Percentiles rank a stretch among this genome's conserved stretches.
Conservation (phyloP, 1,140 invertebrate species). For the Ceratoteleas bidentatus region DNA sequence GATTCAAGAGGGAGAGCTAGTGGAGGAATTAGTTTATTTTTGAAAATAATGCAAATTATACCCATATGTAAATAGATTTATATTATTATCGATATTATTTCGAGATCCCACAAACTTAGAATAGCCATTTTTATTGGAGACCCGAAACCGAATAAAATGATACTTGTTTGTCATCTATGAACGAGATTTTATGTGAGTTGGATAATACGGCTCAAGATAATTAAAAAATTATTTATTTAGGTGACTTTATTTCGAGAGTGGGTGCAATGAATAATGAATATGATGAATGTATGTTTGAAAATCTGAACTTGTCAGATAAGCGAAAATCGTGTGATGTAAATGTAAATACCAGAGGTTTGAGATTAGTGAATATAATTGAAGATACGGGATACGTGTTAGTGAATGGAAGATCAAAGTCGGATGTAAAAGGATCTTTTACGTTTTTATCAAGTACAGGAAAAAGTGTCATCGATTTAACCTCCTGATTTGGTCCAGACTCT, state of each 20-base stretch:
- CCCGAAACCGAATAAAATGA: slow-evolving; percentile 3
- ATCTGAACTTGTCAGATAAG: not conserved
- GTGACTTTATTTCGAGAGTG: slow-evolving; percentile 17
- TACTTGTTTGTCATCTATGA: not conserved
- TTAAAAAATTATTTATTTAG: slow-evolving; percentile 7
- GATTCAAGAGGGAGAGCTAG: slow-evolving; percentile 9
- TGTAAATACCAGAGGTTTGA: slow-evolving; percentile 2
- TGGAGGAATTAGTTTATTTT: slow-evolving; percentile 14
- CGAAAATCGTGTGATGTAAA: not conserved
- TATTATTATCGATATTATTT: slow-evolving; percentile 19
- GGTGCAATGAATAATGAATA: slow-evolving; percentile 6
- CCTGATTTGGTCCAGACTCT: too few species aligned
- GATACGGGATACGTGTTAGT: slow-evolving; percentile 4
- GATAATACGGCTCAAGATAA: not conserved
- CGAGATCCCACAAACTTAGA: not conserved
- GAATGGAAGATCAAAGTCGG: not conserved
- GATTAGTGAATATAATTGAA: slow-evolving; percentile 3
- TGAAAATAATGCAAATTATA: not conserved
- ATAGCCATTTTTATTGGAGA: slow-evolving; percentile 13
- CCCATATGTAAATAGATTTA: not conserved
- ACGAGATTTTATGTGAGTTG: not conserved
- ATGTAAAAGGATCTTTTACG: not conserved
- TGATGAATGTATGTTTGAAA: slow-evolving; percentile 4
- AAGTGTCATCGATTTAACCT: slow-evolving; percentile 5
- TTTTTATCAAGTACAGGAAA: slow-evolving; percentile 8